phyloP scores from a whole-genome alignment of 92 coral and sea anemone species.

The Parazoanthus atlanticus region DNA sequence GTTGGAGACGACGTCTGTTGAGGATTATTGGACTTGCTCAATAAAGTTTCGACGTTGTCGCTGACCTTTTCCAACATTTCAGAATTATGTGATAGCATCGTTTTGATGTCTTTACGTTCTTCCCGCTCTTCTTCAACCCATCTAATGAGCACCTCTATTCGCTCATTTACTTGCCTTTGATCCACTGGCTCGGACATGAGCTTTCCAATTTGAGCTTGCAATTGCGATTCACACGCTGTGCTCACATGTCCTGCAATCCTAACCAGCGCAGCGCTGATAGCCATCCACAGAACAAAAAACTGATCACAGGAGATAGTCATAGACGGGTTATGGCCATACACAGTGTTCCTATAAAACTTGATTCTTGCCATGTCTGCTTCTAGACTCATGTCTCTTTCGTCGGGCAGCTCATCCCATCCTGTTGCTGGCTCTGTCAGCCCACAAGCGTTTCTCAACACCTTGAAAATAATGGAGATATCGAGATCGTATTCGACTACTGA shows the following conservation, averaged over 20 bases:
- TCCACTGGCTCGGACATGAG: slow-evolving; percentile 17
- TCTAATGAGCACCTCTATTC: background rate
- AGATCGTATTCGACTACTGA: background rate
- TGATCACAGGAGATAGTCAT: background rate
- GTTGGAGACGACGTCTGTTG: background rate
- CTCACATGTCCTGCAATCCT: slow-evolving; percentile 6
- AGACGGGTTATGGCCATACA: slow-evolving; percentile 12
- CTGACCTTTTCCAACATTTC: background rate
- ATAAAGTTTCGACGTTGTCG: background rate
- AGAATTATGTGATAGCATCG: background rate
- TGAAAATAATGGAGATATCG: slow-evolving; percentile 21
- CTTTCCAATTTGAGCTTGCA: slow-evolving; percentile 1
- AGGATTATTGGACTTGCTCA: background rate
- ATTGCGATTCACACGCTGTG: background rate
- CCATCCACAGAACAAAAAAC: background rate
- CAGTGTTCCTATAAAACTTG: slow-evolving; percentile 22
- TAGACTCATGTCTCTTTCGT: background rate
- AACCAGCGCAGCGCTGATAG: slow-evolving; percentile 8
- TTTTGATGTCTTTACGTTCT: no score
- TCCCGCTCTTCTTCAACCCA: slow-evolving; percentile 11
- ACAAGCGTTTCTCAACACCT: slow-evolving; percentile 4
- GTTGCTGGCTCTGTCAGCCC: slow-evolving; percentile 8
- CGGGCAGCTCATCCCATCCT: slow-evolving; percentile 23
- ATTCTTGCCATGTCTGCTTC: slow-evolving; percentile 37
- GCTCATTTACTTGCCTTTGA: background rate